Evolutionary conservation across 2,113 vertebrate genomes (phyloP).

Genomic region (Cephalopterus ornatus): DNA sequence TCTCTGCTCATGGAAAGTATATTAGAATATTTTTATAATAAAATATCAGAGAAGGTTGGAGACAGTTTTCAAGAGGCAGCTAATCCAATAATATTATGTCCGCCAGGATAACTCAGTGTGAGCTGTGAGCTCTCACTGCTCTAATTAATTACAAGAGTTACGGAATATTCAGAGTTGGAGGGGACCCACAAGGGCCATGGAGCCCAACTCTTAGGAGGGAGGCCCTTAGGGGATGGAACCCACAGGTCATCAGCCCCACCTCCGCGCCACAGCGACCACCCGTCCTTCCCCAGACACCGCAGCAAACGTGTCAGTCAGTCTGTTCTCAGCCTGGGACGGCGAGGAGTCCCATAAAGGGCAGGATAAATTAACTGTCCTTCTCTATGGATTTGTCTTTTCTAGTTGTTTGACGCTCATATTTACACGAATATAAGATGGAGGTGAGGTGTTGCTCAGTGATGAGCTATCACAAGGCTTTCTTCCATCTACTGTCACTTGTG

Average conservation of each 20-base stretch:
- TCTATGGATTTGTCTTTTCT: neutral
- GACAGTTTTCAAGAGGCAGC: neutral
- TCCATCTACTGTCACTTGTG: neutral
- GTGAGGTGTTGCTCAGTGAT: neutral
- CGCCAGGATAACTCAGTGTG: neutral
- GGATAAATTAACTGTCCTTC: neutral
- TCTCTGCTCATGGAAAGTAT: neutral
- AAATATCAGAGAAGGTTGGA: neutral
- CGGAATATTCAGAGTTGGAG: neutral
- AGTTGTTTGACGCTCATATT: neutral
- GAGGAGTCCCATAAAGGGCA: neutral
- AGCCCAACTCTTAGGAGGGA: neutral
- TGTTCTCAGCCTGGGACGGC: neutral
- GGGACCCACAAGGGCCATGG: neutral
- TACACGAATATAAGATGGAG: neutral
- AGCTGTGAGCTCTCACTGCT: neutral
- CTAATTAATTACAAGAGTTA: neutral
- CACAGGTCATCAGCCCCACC: neutral
- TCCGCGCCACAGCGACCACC: neutral
- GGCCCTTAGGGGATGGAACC: neutral
- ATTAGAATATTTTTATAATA: neutral
- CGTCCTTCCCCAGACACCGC: neutral
- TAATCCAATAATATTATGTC: neutral
- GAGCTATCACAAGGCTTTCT: neutral
- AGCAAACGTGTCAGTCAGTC: neutral